These are phyloP conservation scores for Gobio gobio DNA, from an alignment of 2,113 vertebrate species.

Conservation along the genomic window DNA sequence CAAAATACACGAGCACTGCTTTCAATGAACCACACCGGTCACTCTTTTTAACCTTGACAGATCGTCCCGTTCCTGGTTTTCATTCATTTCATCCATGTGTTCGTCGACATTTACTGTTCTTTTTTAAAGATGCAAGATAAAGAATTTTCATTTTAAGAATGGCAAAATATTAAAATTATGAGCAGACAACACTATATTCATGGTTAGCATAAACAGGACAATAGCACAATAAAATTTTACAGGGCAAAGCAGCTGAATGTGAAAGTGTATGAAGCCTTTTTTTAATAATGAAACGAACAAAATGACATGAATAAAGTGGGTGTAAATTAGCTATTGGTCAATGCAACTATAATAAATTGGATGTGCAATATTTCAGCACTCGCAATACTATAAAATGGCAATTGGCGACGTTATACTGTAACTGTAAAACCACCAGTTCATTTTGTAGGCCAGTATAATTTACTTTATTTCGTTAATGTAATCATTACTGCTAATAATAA, in stretches of 20 bases:
- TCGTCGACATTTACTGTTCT: not conserved
- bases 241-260: not conserved
- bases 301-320: not conserved
- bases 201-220: not conserved
- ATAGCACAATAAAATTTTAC: not conserved
- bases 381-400: not conserved
- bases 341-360: not conserved
- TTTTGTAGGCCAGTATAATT: not conserved
- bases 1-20: not conserved
- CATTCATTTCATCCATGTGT: not conserved
- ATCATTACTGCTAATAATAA: not conserved
- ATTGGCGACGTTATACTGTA: not conserved
- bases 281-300: not conserved
- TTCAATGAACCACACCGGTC: not conserved
- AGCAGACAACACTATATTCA: not conserved
- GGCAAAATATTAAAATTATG: not conserved
- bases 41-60: slow-evolving; percentile 2
- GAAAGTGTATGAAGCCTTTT: not conserved
- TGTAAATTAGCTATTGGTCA: not conserved
- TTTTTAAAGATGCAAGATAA: not conserved
- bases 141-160: not conserved
- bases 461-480: not conserved
- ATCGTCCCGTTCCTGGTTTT: not conserved
- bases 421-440: not conserved
- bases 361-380: not conserved